Conservation (phyloP, 2,888 invertebrate genomes). For the Lepidocyrtoides sp. region DNA sequence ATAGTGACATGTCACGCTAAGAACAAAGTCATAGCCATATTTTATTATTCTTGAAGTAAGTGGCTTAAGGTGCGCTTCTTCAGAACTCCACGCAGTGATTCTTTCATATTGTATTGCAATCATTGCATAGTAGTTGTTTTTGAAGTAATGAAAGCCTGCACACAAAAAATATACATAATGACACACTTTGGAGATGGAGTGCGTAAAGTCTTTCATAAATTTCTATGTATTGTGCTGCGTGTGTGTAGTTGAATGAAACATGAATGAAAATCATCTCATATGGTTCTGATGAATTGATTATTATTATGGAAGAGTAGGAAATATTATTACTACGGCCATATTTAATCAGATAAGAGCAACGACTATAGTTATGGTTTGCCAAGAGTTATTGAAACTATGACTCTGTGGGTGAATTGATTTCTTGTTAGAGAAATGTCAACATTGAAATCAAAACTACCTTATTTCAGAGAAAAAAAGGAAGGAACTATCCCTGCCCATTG, state of each 20-base stretch:
- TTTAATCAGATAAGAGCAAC: neutral
- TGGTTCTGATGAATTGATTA: neutral
- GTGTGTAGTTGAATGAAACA: neutral
- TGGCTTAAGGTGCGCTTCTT: constrained; percentile 58
- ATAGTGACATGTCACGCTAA: constrained; percentile 70
- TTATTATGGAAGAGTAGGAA: neutral
- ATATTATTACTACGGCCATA: neutral
- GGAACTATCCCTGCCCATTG: constrained; percentile 44
- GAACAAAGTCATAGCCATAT: neutral
- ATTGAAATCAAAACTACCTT: constrained; percentile 70
- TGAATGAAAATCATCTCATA: too few relatives aligned
- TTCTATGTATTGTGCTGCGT: neutral
- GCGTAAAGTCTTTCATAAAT: constrained; percentile 7
- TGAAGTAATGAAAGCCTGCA: neutral
- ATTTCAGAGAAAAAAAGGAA: constrained; percentile 54
- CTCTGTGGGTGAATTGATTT: constrained; percentile 61
- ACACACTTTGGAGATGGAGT: constrained; percentile 61
- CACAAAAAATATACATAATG: constrained; percentile 29
- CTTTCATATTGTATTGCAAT: neutral
- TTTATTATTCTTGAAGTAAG: constrained; percentile 42
- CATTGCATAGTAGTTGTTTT: neutral
- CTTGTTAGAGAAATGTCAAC: constrained; percentile 73
- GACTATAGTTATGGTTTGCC: neutral
- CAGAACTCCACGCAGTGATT: neutral
- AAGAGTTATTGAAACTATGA: neutral